Conservation (phyloP, 2,113 vertebrate genomes). For the Dinomys branickii region DNA sequence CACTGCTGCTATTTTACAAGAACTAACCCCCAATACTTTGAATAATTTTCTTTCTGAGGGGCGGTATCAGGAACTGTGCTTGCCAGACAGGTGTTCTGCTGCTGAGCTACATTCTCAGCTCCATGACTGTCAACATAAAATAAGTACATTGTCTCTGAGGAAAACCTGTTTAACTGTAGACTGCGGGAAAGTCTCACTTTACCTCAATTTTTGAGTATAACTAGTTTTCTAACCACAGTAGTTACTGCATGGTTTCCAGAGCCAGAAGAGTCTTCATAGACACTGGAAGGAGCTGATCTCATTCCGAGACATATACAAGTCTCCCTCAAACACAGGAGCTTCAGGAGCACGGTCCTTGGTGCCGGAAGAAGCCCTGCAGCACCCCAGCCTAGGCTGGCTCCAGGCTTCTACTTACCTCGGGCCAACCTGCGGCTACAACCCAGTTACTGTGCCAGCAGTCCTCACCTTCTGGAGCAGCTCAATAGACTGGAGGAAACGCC, state of each 20-base stretch:
- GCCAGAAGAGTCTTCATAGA: background rate
- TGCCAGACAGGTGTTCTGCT: too few relatives aligned
- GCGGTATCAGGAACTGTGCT: too few relatives aligned
- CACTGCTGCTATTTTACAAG: rapidly evolving
- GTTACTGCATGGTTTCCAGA: background rate
- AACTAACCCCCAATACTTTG: background rate
- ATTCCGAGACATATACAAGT: background rate
- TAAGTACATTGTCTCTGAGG: background rate
- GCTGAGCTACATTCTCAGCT: too few relatives aligned
- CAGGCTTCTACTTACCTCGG: background rate
- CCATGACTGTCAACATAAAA: background rate
- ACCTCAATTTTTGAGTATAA: background rate
- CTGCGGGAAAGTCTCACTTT: background rate
- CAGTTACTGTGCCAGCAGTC: background rate
- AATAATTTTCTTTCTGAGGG: background rate
- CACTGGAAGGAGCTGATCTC: rapidly evolving
- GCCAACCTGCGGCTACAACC: background rate
- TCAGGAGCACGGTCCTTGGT: rapidly evolving
- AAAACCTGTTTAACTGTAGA: background rate
- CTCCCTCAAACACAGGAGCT: background rate
- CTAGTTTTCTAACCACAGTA: background rate
- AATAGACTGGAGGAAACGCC: rapidly evolving
- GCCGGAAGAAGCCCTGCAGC: background rate
- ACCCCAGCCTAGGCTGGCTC: background rate
- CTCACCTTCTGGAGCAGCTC: background rate